Evolutionary conservation across 2,113 vertebrate species (phyloP), one percentile per base, ranked within the genome.

Genomic region (Melospiza georgiana): DNA sequence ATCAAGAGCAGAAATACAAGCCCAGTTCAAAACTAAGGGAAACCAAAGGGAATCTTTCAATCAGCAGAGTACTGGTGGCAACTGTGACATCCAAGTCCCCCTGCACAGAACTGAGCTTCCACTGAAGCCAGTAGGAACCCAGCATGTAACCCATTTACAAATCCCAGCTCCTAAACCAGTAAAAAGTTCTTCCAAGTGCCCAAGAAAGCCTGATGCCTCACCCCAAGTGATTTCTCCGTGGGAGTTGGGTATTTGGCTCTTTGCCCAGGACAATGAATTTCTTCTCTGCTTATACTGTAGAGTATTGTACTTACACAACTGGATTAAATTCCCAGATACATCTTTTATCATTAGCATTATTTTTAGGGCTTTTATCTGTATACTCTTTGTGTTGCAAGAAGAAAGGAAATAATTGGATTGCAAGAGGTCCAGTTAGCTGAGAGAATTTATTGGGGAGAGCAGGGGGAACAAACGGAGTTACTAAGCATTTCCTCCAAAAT

Each of bases 131-230:
- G 24, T 28, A 25, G 17, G 31, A 93, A 79, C 5, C 8, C 9
- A 19, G 5, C n/a, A 89, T 0, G 0, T 20, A 18, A 87, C 8
- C 11, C 0, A 3, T 24, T 57, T 51, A 76, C 16, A 12, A 74
- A 74, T 31, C 37, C 31, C 62, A 71, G 24, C 24, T 90, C 37
- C 35, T 63, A 81, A 87, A 85, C 37, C 20, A 93, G 33, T 4
- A 80, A 87, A 31, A 84, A 49, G 27, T 24, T 54, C 49, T 79
- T 63, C 48, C 59, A 94, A 18, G 39, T 21, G n/a, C 33, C 30
- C 15, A 78, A 21, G 62, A 58, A 91, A 78, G 62, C 27, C 44
- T 68, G 20, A 13, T 62, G n/a, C 46, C 66, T 52, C 39, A 51
- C 27, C 69, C 23, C 25, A 75, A 82, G 18, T 16, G 9, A 87